Percentiles rank a stretch among this genome's conserved stretches.
Conservation (phyloP, 2,888 invertebrate species). For the Rapana venosa region DNA sequence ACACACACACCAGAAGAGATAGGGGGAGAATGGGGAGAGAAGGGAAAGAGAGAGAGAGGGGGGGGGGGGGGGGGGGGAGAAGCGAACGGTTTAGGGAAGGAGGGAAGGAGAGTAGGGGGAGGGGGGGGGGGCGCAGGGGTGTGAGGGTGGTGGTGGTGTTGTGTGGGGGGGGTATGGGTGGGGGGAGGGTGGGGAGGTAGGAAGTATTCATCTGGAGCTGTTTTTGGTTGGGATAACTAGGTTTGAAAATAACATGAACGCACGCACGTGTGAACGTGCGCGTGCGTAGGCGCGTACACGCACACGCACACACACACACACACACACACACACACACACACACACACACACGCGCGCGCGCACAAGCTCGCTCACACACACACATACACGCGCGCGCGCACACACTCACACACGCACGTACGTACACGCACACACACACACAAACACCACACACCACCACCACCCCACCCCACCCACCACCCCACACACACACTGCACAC, state of each 20-base stretch:
- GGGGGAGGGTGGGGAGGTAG: no score
- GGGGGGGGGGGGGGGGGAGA: neutral
- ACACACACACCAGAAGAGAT: no score
- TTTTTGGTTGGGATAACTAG: no score
- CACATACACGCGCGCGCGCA: neutral
- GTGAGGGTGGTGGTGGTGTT: no score
- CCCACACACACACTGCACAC: neutral
- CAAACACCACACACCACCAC: neutral
- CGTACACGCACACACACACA: neutral
- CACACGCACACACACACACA: neutral
- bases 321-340: neutral
- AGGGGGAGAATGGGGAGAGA: neutral
- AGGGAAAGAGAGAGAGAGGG: neutral
- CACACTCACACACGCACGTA: neutral
- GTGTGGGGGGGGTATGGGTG: no score
- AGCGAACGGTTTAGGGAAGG: no score
- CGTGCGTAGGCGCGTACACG: no score
- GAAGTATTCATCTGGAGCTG: no score
- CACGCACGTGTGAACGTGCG: no score
- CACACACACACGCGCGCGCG: neutral
- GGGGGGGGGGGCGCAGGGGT: no score
- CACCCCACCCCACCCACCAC: neutral
- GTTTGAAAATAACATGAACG: no score
- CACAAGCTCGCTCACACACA: neutral
- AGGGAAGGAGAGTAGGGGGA: no score